A percentile compares a stretch with the other conserved stretches of the same genome.
These are phyloP conservation scores for Erannis defoliaria DNA, from an alignment of 2,888 invertebrate genomes.

Conservation along the genomic window DNA sequence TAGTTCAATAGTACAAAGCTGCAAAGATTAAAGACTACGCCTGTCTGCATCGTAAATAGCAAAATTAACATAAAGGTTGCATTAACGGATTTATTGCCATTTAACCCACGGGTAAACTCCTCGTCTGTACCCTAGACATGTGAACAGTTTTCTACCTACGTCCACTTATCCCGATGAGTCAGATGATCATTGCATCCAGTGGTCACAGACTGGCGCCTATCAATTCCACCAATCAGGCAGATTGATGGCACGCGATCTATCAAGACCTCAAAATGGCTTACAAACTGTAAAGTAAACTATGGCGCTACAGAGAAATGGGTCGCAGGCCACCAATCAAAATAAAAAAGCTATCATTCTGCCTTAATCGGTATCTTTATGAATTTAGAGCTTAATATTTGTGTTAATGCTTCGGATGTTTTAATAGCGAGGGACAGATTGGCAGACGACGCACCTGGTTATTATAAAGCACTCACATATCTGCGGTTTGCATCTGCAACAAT, in stretches of 20 bases:
- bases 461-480: conserved; percentile 6
- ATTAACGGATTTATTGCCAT: conserved; percentile 32
- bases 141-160: conserved; percentile 36
- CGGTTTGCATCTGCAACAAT: conserved; percentile 15
- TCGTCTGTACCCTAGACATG: conserved; percentile 31
- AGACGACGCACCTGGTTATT: conserved; percentile 21
- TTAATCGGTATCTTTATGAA: conserved; percentile 43
- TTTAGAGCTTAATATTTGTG: conserved; percentile 29
- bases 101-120: conserved; percentile 25
- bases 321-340: conserved; percentile 45
- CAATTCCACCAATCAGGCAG: conserved; percentile 77
- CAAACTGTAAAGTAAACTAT: conserved; percentile 21
- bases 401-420: conserved; percentile 18
- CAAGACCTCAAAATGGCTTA: conserved; percentile 50
- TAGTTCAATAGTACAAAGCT: conserved; percentile 15
- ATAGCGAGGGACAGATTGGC: conserved; percentile 20
- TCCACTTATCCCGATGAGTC: conserved; percentile 40
- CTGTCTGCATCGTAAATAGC: conserved; percentile 14
- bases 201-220: conserved; percentile 74
- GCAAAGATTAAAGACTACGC: conserved; percentile 12
- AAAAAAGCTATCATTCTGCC: conserved; percentile 42
- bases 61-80: conserved; percentile 26
- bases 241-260: conserved; percentile 70
- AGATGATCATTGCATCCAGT: conserved; percentile 39
- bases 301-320: conserved; percentile 49